Evolutionary conservation across 1,140 invertebrate genomes (phyloP).

Genomic region (Pseudachorutes palmiensis): DNA sequence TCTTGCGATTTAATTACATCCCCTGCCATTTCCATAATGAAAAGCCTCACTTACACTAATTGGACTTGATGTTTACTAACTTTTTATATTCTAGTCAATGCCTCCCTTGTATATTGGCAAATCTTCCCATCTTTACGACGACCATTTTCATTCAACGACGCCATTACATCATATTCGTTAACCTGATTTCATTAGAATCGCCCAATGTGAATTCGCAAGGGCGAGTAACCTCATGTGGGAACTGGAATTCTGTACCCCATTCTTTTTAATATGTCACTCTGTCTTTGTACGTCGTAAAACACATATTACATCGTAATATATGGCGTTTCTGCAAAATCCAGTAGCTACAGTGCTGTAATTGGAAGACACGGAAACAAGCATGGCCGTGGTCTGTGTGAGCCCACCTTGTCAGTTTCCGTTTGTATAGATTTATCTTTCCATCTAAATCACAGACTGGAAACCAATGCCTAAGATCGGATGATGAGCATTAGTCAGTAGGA

Average conservation of each 20-base stretch:
- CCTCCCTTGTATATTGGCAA: not conserved
- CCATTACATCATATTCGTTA: not conserved
- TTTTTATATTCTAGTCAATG: not conserved
- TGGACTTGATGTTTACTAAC: not conserved
- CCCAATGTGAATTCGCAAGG: not conserved
- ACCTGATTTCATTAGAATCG: not conserved
- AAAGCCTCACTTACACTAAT: not conserved
- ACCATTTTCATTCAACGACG: not conserved
- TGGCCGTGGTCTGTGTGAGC: too few species aligned
- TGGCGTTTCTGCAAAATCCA: not conserved
- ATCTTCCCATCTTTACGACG: not conserved
- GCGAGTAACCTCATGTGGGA: not conserved
- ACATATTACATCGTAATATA: not conserved
- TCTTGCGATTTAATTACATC: too few species aligned
- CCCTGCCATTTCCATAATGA: not conserved
- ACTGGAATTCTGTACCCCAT: not conserved
- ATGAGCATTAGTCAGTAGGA: too few species aligned
- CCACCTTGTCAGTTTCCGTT: too few species aligned
- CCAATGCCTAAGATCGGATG: too few species aligned
- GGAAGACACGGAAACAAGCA: not conserved
- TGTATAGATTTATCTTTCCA: too few species aligned
- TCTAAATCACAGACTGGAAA: too few species aligned
- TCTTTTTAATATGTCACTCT: not conserved
- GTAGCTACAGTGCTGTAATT: not conserved
- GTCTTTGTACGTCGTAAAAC: not conserved